These are phyloP conservation scores for Thereva unica DNA, from an alignment of 2,888 invertebrate genomes.

Conservation along the genomic window DNA sequence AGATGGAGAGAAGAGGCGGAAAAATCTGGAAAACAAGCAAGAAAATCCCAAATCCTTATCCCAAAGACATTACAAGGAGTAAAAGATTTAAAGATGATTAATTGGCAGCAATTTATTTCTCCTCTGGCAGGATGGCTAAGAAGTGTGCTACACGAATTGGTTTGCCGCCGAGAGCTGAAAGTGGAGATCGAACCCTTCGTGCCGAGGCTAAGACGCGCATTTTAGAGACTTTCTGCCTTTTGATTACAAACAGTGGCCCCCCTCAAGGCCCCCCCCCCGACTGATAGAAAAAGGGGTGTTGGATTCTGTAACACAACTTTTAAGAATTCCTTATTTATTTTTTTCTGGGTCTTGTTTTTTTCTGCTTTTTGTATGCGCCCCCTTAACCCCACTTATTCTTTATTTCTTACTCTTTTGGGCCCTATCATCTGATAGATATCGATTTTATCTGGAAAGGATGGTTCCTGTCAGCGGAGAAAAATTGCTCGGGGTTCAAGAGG, in stretches of 20 bases:
- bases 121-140: constrained; percentile 11
- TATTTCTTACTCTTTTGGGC: constrained; percentile 19
- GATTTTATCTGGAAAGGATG: constrained; percentile 15
- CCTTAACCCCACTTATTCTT: too few relatives aligned
- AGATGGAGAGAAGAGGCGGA: neutral
- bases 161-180: constrained; percentile 20
- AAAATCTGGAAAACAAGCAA: constrained; percentile 9
- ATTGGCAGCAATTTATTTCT: constrained; percentile 29
- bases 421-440: constrained; percentile 19
- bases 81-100: constrained; percentile 29
- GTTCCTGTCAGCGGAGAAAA: constrained; percentile 8
- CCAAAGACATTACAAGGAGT: constrained; percentile 14
- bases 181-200: too few relatives aligned
- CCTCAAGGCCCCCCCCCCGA: constrained; percentile 17
- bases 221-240: too few relatives aligned
- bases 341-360: neutral
- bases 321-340: constrained; percentile 19
- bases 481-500: constrained; percentile 14
- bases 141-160: constrained; percentile 19
- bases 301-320: constrained; percentile 22
- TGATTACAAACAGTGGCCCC: neutral
- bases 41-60: constrained; percentile 20
- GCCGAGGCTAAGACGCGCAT: too few relatives aligned
- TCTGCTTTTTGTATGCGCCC: too few relatives aligned
- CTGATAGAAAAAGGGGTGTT: constrained; percentile 13